Evolutionary conservation across 2,888 invertebrate genomes (phyloP).

Genomic region (Stenotaenia linearis): DNA sequence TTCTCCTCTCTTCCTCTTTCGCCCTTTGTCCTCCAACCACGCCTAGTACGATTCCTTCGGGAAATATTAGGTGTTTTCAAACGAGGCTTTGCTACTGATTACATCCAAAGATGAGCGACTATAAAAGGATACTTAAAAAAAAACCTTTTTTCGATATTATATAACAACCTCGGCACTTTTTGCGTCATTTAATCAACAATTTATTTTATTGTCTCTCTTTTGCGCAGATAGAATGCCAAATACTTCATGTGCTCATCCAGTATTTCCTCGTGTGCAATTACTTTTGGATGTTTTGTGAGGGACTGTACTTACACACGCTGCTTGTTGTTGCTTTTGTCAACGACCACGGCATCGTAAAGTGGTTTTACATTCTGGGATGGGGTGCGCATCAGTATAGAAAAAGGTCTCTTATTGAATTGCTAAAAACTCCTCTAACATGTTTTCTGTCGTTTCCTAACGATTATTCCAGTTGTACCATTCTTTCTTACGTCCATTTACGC

Average conservation of each 20-base stretch:
- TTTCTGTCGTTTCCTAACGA: neutral
- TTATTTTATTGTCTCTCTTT: conserved; percentile 24
- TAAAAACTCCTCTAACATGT: neutral
- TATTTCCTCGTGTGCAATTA: conserved; percentile 50
- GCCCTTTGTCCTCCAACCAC: neutral
- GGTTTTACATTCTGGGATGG: conserved; percentile 50
- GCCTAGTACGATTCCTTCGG: neutral
- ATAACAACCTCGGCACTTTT: neutral
- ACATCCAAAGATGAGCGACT: neutral
- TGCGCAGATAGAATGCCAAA: conserved; percentile 46
- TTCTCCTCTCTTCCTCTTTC: neutral
- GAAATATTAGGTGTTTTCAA: conserved; percentile 21
- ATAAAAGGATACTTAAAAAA: neutral
- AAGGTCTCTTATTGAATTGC: neutral
- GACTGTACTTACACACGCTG: conserved; percentile 48
- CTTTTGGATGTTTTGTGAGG: conserved; percentile 51
- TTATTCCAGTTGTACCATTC: conserved; percentile 10
- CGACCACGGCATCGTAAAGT: conserved; percentile 45
- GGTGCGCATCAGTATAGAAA: conserved; percentile 35
- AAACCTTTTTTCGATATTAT: neutral
- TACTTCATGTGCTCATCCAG: conserved; percentile 47
- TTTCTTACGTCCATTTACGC: conserved; percentile 17
- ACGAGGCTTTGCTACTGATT: neutral
- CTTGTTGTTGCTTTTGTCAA: conserved; percentile 48
- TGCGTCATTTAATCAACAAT: neutral